A percentile compares a stretch with the other conserved stretches of the same genome.
Evolutionary conservation across 1,140 invertebrate genomes (phyloP).

Genomic region (Hirudo medicinalis): DNA sequence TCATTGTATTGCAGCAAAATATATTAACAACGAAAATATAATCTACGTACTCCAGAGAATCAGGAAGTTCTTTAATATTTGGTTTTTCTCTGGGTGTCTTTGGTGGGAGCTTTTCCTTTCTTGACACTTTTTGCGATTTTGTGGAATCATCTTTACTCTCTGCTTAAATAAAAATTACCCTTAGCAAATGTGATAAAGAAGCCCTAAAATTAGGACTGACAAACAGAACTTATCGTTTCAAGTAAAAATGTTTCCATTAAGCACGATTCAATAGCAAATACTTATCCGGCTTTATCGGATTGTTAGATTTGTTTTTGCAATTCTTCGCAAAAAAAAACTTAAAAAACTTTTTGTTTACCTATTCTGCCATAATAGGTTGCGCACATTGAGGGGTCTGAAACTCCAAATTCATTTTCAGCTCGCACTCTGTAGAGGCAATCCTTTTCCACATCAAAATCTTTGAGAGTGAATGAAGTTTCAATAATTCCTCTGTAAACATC

Average conservation of each 20-base stretch:
- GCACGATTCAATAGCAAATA: too few species aligned
- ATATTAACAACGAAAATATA: too few species aligned
- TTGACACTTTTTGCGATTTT: conserved; percentile 20
- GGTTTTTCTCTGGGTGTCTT: conserved; percentile 20
- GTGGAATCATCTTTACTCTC: background rate
- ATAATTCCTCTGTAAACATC: conserved; percentile 24
- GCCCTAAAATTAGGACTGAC: too few species aligned
- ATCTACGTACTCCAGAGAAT: conserved; percentile 1
- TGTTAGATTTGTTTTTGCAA: too few species aligned
- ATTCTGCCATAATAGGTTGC: conserved; percentile 33
- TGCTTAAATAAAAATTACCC: background rate
- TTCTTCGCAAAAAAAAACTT: background rate
- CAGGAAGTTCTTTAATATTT: conserved; percentile 11
- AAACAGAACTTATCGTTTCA: too few species aligned
- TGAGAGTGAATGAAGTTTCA: conserved; percentile 24
- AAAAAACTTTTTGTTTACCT: conserved; percentile 11
- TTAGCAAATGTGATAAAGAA: background rate
- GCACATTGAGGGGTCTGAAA: conserved; percentile 75
- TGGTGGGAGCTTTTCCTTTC: conserved; percentile 25
- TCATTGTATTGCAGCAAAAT: too few species aligned
- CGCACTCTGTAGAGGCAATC: conserved; percentile 84
- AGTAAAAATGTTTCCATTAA: too few species aligned
- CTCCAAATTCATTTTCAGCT: conserved; percentile 90
- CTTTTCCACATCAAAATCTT: conserved; percentile 46
- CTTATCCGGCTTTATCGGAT: too few species aligned